A percentile compares a stretch with the other conserved stretches of the same genome.
These are phyloP conservation scores for Homarus americanus DNA, from an alignment of 1,140 invertebrate species.

Conservation along the genomic window DNA sequence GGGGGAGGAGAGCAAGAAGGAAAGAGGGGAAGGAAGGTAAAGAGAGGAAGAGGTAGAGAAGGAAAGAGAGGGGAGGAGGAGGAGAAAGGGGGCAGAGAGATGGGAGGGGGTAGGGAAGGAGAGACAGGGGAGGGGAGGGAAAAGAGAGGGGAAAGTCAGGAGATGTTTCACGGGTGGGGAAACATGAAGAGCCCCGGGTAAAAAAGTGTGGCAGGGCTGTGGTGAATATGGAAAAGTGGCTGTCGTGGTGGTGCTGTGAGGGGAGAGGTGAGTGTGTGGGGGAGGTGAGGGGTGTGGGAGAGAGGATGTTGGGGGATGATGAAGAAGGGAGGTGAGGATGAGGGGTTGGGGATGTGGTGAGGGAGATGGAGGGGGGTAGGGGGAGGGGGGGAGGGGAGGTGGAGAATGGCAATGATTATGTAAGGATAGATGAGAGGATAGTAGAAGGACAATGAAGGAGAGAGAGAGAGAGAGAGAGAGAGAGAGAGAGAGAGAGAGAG, in stretches of 20 bases:
- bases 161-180: constrained; percentile 38
- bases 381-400: neutral
- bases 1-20: too few species aligned
- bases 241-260: neutral
- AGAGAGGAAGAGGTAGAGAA: too few species aligned
- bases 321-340: neutral
- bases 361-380: neutral
- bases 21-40: too few species aligned
- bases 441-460: too few species aligned
- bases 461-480: neutral
- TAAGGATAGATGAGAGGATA: too few species aligned
- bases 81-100: too few species aligned
- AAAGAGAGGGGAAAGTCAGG: neutral
- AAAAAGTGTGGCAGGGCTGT: neutral
- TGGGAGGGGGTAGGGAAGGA: neutral
- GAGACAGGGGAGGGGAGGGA: neutral
- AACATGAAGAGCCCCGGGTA: constrained; percentile 21
- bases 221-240: constrained; percentile 57
- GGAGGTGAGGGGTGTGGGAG: neutral
- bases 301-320: neutral
- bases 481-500: too few species aligned
- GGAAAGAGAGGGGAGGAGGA: too few species aligned
- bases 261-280: neutral
- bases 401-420: too few species aligned
- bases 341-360: neutral